Percentiles rank a stretch among this genome's conserved stretches.
Evolutionary conservation across 2,113 vertebrate genomes (phyloP).

Genomic region (Tringa solitaria): DNA sequence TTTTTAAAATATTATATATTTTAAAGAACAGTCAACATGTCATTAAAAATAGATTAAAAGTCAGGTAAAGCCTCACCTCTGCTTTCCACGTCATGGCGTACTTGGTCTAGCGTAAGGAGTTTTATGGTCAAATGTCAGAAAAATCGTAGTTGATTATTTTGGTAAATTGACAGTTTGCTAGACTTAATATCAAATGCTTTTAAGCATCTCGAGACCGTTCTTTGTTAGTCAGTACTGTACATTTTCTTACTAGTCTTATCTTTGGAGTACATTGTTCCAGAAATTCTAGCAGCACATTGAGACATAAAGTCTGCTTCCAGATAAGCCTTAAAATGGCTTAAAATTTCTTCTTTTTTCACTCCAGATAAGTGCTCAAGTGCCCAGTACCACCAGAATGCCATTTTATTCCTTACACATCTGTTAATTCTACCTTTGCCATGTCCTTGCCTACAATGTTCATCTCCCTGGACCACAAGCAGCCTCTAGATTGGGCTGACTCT

Average conservation of each 20-base stretch:
- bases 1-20: not conserved
- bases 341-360: not conserved
- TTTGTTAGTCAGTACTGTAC: not conserved
- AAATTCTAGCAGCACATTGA: not conserved
- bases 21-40: not conserved
- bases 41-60: not conserved
- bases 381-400: not conserved
- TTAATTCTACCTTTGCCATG: not conserved
- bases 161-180: not conserved
- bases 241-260: not conserved
- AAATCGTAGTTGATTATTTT: not conserved
- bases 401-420: not conserved
- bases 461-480: not conserved
- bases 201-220: not conserved
- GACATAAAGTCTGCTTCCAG: not conserved
- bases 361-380: not conserved
- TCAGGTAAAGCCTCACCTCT: not conserved
- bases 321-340: not conserved
- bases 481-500: not conserved
- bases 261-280: not conserved
- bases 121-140: not conserved
- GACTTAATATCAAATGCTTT: not conserved
- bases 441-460: not conserved
- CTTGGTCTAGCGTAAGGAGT: not conserved
- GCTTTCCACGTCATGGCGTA: not conserved